Conservation (phyloP, 2,888 invertebrate species). For the Cerceris rybyensis region DNA sequence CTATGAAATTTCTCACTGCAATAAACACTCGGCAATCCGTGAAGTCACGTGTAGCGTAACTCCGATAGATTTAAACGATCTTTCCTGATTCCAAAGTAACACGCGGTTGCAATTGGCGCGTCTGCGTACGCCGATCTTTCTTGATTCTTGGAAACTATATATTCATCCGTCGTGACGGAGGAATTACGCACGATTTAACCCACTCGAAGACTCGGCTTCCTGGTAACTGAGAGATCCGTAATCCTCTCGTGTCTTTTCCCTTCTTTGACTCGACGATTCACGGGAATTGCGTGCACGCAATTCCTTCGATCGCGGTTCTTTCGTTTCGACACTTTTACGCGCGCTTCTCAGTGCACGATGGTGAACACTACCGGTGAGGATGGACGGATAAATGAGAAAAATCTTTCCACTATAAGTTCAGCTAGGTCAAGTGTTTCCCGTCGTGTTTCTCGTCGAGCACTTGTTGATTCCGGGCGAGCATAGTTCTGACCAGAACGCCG, state of each 20-base stretch:
- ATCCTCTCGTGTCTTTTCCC: background rate
- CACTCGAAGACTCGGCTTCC: too few species aligned
- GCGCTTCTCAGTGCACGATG: background rate
- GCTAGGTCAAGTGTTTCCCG: constrained; percentile 54
- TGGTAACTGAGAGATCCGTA: background rate
- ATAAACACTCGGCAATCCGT: constrained; percentile 18
- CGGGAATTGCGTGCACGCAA: constrained; percentile 20
- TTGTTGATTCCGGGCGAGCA: constrained; percentile 73
- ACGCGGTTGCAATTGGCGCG: constrained; percentile 12
- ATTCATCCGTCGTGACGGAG: constrained; percentile 15
- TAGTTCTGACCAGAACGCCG: constrained; percentile 68
- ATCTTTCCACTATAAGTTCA: constrained; percentile 23
- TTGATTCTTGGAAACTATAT: background rate
- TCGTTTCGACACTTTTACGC: background rate
- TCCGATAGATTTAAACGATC: constrained; percentile 16
- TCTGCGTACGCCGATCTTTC: background rate
- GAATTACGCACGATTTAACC: too few species aligned
- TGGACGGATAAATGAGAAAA: background rate
- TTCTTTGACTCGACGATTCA: background rate
- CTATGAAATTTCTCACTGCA: constrained; percentile 3
- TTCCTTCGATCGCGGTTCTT: background rate
- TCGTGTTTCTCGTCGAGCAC: constrained; percentile 62
- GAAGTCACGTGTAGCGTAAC: constrained; percentile 46
- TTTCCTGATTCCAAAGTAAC: constrained; percentile 9
- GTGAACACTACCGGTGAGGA: constrained; percentile 12